Base-by-base conservation (phyloP, 1,140 invertebrate species). In the Gyrodactylus bullatarudis region DNA sequence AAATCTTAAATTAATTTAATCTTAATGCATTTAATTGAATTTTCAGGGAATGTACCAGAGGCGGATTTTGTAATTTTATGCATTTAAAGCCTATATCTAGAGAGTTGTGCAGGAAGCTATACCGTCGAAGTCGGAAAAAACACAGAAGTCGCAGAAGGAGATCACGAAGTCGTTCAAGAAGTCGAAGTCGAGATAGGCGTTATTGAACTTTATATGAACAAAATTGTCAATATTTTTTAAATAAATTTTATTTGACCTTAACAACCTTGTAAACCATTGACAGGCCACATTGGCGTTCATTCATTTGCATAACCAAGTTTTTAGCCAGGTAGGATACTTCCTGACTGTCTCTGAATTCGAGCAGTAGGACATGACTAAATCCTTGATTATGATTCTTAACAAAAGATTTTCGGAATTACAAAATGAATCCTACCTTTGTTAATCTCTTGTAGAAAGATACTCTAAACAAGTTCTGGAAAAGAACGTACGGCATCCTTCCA, bases 41-140 rank as follows among this genome's bases (percentile, higher is more conserved):
- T 54, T 54, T 54, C 78, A 87, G 86, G 1, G 92, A 96, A 82
- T 97, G 93, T 79, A 95, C 91, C 0, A 83, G 94, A 74, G 93
- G 91, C 78, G 94, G 93, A 69, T 98, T 98, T 81, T 98, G 94
- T 81, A 98, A 98, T 83, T 98, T 98, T 80, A 98, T 98, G 94
- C 94, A 98, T 79, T 83, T 98, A 78, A 97, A 97, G 79, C 93
- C 92, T 68, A 97, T 98, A 77, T 95, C 91, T 0, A 82, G 91
- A 76, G 90, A 91, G 78, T 80, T 93, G 21, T 83, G 89, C 74
- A 84, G 88, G 78, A 75, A 75, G 68, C 70, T 75, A 8, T 75
- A 75, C 25, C 21, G n/a, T 71, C 72, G 72, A 1, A 73, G 72
- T 23, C 21, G 26, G 16, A 71, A 24, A n/a, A 21, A 24, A 20